phyloP scores from a whole-genome alignment of 2,113 vertebrate genomes.

The Bubo bubo region DNA sequence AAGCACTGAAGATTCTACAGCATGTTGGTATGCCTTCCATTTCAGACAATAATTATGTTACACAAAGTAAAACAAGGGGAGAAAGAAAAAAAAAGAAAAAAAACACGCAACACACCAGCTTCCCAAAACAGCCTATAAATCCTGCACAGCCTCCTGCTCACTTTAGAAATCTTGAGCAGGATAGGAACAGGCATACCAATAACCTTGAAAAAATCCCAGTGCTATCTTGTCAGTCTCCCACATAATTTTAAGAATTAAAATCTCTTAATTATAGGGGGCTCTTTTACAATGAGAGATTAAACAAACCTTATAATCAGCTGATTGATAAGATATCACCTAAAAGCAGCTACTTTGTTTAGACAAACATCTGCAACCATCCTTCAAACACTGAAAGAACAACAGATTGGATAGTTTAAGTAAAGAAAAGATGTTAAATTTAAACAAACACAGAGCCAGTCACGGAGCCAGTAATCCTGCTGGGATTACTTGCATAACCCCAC shows the following conservation, averaged over 20 bases:
- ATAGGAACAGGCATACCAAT: neutral
- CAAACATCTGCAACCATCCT: neutral
- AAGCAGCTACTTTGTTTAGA: neutral
- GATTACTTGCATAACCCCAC: neutral
- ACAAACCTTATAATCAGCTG: neutral
- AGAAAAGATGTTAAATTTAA: neutral
- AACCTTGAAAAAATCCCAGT: neutral
- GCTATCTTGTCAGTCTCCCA: neutral
- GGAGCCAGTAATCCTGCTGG: neutral
- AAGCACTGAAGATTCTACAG: neutral
- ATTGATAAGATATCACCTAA: neutral
- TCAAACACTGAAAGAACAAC: neutral
- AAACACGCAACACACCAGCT: neutral
- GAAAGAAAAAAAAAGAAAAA: no score
- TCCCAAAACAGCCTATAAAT: neutral
- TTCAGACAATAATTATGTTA: neutral
- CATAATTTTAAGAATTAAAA: neutral
- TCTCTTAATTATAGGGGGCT: neutral
- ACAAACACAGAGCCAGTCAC: neutral
- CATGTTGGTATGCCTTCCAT: neutral
- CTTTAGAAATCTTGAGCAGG: neutral
- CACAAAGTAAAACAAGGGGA: neutral
- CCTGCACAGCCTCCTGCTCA: neutral
- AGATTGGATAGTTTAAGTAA: neutral
- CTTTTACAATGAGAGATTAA: neutral